Conservation (phyloP, 2,113 vertebrate genomes). For the Dolichotis patagonum region DNA sequence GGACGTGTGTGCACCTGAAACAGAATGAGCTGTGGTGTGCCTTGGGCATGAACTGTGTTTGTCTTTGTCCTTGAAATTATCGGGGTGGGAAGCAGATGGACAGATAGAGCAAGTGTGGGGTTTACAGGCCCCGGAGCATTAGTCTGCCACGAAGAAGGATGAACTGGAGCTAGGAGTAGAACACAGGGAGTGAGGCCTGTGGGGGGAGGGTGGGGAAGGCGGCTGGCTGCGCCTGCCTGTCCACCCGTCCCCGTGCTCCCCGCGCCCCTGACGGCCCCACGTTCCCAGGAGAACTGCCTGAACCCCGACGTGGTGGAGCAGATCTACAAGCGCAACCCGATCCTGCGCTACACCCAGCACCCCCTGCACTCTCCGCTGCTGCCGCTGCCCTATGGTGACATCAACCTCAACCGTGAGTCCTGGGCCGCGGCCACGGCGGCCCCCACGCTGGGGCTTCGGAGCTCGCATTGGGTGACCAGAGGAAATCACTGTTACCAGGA, state of each 20-base stretch:
- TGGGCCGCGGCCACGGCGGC: no score
- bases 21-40: neutral
- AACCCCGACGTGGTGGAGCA: slow-evolving; percentile 97
- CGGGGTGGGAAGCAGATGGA: fast-evolving
- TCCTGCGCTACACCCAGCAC: slow-evolving; percentile 96
- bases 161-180: neutral
- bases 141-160: neutral
- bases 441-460: no score
- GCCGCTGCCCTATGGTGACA: slow-evolving; percentile 97
- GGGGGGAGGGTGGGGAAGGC: neutral
- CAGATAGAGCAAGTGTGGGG: neutral
- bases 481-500: no score
- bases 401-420: slow-evolving; percentile 91
- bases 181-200: neutral
- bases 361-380: slow-evolving; percentile 95
- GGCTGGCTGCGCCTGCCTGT: no score
- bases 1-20: neutral
- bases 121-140: neutral
- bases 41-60: neutral
- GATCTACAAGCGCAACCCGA: slow-evolving; percentile 98
- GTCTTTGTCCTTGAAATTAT: no score
- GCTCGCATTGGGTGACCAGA: no score
- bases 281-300: slow-evolving; percentile 94
- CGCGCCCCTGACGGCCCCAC: neutral
- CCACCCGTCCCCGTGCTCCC: neutral